Base-by-base conservation (phyloP, 2,797 vertebrate species). In the Galago senegalensis region DNA sequence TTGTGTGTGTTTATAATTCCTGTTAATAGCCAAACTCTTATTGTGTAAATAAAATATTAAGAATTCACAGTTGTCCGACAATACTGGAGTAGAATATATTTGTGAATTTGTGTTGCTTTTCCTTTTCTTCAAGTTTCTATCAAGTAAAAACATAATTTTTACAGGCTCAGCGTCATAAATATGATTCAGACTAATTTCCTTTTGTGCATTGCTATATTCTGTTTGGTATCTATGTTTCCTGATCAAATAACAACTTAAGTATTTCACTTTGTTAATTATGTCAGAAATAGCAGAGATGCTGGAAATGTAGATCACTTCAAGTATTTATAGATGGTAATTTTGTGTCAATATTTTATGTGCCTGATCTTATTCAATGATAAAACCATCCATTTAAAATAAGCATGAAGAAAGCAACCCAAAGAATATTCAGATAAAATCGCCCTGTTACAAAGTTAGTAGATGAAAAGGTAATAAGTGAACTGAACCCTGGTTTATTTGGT, bases 81-180 rank as follows among this genome's bases (percentile, higher is more conserved):
- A 43, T 34, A 18, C 3, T 67, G 7, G 10, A 85, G 46, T 14
- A 75, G 40, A 65, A 61, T 53, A 4, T 79, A 83, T 63, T 72
- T 67, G n/a, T 70, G 16, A n/a, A 20, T 72, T 23, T 58, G 8
- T 31, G 0, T n/a, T 7, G 5, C 2, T 56, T 93, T 61, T 89
- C 67, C 53, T 91, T 58, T 46, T 40, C 23, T 84, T 82, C 76
- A 67, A 61, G 31, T 77, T 91, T 93, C 9, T 77, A 87, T 89
- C n/a, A 69, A 67, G 7, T 63, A 73, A 16, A 88, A 69, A 60
- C 20, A 8, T 10, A 70, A 85, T 77, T 77, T 34, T 23, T 77
- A 70, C 27, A 91, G 18, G 5, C 79, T 87, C 81, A 94, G 8
- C 49, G 69, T 58, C 7, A 23, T 40, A 34, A 3, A 4, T 84